Conservation (phyloP, 1,140 invertebrate genomes). For the Yoshiicerus persimilis region DNA sequence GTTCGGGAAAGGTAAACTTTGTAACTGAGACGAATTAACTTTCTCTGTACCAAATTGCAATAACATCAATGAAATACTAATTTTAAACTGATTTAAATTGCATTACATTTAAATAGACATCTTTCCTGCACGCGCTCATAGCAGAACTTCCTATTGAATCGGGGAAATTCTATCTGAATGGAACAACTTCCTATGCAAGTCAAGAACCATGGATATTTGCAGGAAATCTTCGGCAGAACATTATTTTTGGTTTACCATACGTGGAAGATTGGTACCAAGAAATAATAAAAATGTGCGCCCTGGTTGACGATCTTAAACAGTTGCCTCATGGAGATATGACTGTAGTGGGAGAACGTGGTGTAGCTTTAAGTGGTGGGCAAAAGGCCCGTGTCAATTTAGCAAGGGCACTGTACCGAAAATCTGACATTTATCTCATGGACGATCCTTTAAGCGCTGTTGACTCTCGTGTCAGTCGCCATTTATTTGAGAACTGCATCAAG, state of each 20-base stretch:
- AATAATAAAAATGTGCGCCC: conserved; percentile 54
- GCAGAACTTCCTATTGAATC: conserved; percentile 37
- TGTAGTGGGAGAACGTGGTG: conserved; percentile 77
- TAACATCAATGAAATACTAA: background rate
- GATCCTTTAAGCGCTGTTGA: conserved; percentile 55
- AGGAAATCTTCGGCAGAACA: conserved; percentile 60
- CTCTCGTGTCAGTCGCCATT: conserved; percentile 56
- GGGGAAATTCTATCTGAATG: conserved; percentile 21
- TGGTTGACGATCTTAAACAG: conserved; percentile 71
- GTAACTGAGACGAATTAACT: too few species aligned
- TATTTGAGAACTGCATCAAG: conserved; percentile 55
- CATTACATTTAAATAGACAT: conserved; percentile 48
- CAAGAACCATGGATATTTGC: conserved; percentile 73
- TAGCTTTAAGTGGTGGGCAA: conserved; percentile 58
- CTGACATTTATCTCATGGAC: conserved; percentile 60
- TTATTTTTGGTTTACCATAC: conserved; percentile 63
- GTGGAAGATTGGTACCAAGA: conserved; percentile 55
- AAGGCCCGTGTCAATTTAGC: conserved; percentile 65
- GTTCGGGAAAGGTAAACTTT: conserved; percentile 20
- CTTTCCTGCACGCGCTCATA: conserved; percentile 30
- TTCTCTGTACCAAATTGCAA: too few species aligned
- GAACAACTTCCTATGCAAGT: conserved; percentile 25
- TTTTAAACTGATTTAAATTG: background rate
- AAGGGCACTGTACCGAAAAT: conserved; percentile 59
- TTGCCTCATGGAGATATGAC: conserved; percentile 80